phyloP scores from a whole-genome alignment of 2,113 vertebrate species.

The Phrynosoma platyrhinos region DNA sequence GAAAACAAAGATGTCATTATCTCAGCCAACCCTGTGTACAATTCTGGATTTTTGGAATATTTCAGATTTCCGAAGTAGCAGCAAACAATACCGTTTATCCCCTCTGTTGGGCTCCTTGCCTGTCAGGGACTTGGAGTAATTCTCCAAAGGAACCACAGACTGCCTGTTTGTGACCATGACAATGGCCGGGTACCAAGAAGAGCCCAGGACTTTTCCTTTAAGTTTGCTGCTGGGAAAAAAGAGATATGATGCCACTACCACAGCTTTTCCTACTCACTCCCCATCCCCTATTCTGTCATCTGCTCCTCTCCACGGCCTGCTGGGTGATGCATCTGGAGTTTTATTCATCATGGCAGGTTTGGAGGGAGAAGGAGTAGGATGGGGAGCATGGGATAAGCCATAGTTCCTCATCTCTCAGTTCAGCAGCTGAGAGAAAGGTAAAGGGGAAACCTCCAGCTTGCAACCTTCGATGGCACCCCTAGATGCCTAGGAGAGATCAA shows the following conservation, averaged over 20 bases:
- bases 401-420: neutral
- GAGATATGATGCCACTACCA: no score
- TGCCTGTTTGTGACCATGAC: no score
- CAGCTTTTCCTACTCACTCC: neutral
- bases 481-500: neutral
- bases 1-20: no score
- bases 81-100: no score
- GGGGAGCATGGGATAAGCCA: neutral
- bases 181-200: no score
- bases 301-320: neutral
- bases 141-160: no score
- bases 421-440: neutral
- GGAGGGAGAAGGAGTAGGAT: neutral
- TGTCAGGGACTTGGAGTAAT: no score
- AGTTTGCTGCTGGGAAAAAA: neutral
- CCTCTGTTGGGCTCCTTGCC: no score
- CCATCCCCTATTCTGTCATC: neutral
- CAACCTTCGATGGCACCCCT: neutral
- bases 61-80: no score
- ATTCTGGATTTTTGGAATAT: no score
- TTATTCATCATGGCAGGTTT: neutral
- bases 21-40: no score
- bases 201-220: neutral
- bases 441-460: neutral
- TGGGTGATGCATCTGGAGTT: neutral